phyloP scores from a whole-genome alignment of 2,113 vertebrate genomes.

The Xiphophorus maculatus region DNA sequence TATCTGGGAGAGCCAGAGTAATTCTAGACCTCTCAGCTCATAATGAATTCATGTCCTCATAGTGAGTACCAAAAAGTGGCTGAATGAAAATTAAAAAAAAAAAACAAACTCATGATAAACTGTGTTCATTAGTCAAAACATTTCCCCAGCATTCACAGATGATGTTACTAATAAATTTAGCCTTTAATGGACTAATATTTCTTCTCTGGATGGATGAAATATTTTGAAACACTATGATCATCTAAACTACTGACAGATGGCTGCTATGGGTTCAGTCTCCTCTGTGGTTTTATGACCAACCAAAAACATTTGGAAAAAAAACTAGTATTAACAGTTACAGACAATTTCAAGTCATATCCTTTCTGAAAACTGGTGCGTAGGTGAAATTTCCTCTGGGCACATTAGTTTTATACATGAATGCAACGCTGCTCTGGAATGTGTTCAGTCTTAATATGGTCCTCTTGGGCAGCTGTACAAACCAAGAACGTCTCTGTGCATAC shows the following conservation, averaged over 20 bases:
- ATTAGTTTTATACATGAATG: neutral
- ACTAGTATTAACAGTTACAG: neutral
- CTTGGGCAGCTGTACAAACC: conserved; percentile 15
- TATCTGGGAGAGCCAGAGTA: neutral
- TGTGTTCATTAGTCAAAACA: no score
- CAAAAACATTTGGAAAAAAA: neutral
- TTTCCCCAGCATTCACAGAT: neutral
- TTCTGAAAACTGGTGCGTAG: neutral
- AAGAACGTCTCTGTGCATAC: conserved; percentile 18
- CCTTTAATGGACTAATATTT: neutral
- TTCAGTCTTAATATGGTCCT: conserved; percentile 15
- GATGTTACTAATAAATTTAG: neutral
- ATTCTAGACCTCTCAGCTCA: neutral
- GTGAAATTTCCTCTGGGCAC: conserved; percentile 3
- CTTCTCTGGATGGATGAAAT: neutral
- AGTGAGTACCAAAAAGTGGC: neutral
- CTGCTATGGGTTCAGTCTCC: neutral
- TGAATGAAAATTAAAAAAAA: neutral
- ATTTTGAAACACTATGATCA: neutral
- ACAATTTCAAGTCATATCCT: neutral
- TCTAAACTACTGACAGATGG: neutral
- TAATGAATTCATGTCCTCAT: neutral
- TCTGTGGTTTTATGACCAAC: neutral
- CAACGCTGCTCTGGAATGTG: conserved; percentile 10
- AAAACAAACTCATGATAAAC: no score